Evolutionary conservation across 2,888 invertebrate genomes (phyloP), one percentile per base, ranked within the genome.

Genomic region (Cecidostiba fungosa): DNA sequence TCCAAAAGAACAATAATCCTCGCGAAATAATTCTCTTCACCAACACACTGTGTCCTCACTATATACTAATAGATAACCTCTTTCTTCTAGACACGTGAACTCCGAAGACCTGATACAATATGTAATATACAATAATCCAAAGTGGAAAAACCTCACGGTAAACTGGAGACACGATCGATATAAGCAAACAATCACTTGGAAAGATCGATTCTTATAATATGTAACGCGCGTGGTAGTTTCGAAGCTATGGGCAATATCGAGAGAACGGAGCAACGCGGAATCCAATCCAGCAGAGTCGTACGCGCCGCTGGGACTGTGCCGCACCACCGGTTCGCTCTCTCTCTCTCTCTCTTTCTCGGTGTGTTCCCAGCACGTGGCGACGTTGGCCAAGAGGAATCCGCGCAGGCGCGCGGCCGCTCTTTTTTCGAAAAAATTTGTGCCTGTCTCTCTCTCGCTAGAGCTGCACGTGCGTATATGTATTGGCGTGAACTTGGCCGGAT

Each of bases 321-420:
- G 54, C n/a, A 8, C 54, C 54, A 23, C 23, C 54, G 54, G n/a
- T 59, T 19, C 16, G 8, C 50, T 12, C 47, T 47, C 47, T 12
- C 47, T 12, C n/a, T 54, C 54, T n/a, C 54, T 14, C 50, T 50
- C 16, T 1, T 0, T 10, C 59, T n/a, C 36, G 69, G 16, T 19
- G 43, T 73, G 83, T 69, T 50, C 43, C 26, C 54, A 70, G 50
- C 83, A 78, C 73, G 79, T 74, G 79, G 74, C 77, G 12, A 29
- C 66, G 74, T 69, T 19, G 16, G 50, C 26, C 77, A 39, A 43
- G 32, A 39, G 43, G 39, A 23, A 39, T 23, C 23, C 50, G 77
- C 77, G 77, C 77, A 59, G 62, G 62, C 47, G 78, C 78, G 50
- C 47, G 39, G 32, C 47, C 43, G 26, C 39, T 43, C 36, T 59